A percentile compares a stretch with the other conserved stretches of the same genome.
These are phyloP conservation scores for Premnoplex brunnescens DNA, from an alignment of 2,797 vertebrate species.

Conservation along the genomic window DNA sequence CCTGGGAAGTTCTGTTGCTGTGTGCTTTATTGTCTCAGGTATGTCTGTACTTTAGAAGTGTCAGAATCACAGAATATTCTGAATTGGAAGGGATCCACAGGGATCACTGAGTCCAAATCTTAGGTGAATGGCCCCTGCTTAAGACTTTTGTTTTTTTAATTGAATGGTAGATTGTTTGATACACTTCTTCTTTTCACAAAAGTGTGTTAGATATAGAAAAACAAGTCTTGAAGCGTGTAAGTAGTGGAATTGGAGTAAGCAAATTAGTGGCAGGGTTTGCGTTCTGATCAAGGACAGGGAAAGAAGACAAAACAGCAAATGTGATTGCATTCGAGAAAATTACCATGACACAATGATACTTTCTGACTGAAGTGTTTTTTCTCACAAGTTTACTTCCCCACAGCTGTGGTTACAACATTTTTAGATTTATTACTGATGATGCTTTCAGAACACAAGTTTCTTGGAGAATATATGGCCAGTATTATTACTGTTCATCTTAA, in stretches of 20 bases:
- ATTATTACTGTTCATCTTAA: not conserved
- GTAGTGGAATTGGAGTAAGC: not conserved
- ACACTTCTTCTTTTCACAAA: not conserved
- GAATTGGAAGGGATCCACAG: not conserved
- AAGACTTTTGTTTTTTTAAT: not conserved
- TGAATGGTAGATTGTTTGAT: not conserved
- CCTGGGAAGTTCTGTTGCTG: not conserved
- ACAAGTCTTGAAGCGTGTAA: not conserved
- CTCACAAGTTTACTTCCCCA: not conserved
- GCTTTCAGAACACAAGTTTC: not conserved
- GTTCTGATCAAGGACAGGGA: not conserved
- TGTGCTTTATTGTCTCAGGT: not conserved
- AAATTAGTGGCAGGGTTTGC: not conserved
- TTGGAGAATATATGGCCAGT: not conserved
- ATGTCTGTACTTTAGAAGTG: not conserved
- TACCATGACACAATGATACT: accelerated
- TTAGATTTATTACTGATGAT: not conserved
- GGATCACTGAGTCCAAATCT: not conserved
- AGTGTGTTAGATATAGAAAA: not conserved
- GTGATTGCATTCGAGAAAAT: not conserved
- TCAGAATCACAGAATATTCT: not conserved
- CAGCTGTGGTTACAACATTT: not conserved
- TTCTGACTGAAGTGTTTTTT: not conserved
- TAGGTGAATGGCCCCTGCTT: too few relatives aligned
- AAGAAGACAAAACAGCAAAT: not conserved